Percentiles rank a stretch among this genome's conserved stretches.
Conservation (phyloP, 2,113 vertebrate species). For the Tychaedon coryphoeus region DNA sequence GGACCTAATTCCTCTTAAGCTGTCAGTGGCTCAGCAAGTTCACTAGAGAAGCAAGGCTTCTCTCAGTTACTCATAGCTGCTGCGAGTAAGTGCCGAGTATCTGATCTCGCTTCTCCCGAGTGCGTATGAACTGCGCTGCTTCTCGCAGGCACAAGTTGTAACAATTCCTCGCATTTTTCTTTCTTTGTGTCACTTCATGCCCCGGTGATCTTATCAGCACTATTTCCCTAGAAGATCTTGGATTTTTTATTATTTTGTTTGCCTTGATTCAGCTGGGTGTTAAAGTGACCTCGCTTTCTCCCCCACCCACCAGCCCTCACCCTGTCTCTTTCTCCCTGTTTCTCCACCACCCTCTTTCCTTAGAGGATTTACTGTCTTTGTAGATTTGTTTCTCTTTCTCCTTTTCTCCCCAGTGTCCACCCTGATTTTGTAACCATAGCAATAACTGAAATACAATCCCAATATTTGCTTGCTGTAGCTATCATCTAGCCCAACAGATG, state of each 20-base stretch:
- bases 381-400: conserved; percentile 52
- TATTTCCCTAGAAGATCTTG: conserved; percentile 19
- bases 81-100: neutral
- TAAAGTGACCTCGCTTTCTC: conserved; percentile 4
- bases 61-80: neutral
- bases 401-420: conserved; percentile 59
- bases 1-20: conserved; percentile 31
- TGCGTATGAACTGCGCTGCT: neutral
- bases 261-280: conserved; percentile 16
- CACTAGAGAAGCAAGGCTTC: neutral
- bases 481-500: conserved; percentile 34
- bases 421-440: conserved; percentile 72
- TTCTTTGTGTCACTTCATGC: conserved; percentile 27
- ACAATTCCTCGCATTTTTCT: conserved; percentile 32
- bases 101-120: neutral
- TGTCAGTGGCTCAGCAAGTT: neutral
- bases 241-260: neutral
- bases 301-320: neutral
- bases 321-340: neutral
- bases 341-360: conserved; percentile 41
- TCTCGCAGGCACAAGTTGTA: conserved; percentile 4
- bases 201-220: neutral
- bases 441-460: conserved; percentile 67
- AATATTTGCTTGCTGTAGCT: conserved; percentile 54
- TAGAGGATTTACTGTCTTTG: conserved; percentile 38